Evolutionary conservation across 2,888 invertebrate genomes (phyloP), one percentile per base, ranked within the genome.

Genomic region (Polia nebulosa): DNA sequence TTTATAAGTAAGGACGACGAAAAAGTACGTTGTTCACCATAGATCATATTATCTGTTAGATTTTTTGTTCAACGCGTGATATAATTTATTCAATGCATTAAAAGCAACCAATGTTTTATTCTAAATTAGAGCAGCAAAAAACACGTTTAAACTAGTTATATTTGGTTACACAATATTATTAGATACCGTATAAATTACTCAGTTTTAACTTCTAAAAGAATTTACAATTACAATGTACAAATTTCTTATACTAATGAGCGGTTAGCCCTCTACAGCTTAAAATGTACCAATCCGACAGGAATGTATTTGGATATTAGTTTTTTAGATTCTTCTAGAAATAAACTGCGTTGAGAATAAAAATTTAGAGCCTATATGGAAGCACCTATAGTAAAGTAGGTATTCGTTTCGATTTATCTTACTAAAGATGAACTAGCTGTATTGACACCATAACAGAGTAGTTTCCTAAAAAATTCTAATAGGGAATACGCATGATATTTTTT

Each of bases 141-240:
- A 76, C 15, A 58, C 51, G 55, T 66, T 71, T 58, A 57, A 78
- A 75, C 72, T 78, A 76, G 71, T 78, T 85, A 86, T 88, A 88
- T 90, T 90, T 91, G 90, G 87, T 89, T 89, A 90, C 78, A 88
- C 69, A 80, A 82, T 82, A 87, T 83, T 59, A 78, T 77, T 82
- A 52, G 20, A 52, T 83, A 85, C 79, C 83, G 83, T 87, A 87
- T 86, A 87, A 88, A 85, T 88, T 88, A 88, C 74, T 81, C 78
- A 78, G 80, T 79, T 73, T 83, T 78, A 83, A 80, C 61, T 73
- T 84, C 89, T 91, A 93, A 89, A 87, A 91, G 86, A 92, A 92
- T 94, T 93, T 94, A 94, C 92, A 94, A 87, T 90, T 91, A 94
- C 87, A 94, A 92, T 93, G 87, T 93, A 94, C 93, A 93, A 88